Percentiles rank a stretch among this genome's conserved stretches.
These are phyloP conservation scores for Oasisia sp. DNA, from an alignment of 2,888 invertebrate species.

Conservation along the genomic window DNA sequence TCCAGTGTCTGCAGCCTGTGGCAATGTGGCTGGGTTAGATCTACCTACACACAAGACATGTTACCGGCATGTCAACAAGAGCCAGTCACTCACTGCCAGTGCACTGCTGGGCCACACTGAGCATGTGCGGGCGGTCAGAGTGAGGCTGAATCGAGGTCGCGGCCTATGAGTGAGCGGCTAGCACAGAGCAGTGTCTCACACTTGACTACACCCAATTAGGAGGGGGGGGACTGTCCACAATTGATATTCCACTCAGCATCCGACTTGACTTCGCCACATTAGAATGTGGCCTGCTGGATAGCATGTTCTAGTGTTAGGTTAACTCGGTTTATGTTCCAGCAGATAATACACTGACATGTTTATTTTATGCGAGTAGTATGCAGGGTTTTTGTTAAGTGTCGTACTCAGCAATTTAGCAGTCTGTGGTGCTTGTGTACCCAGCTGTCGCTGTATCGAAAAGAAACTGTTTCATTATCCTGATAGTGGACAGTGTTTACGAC, in stretches of 20 bases:
- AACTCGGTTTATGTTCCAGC: neutral
- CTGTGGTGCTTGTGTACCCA: too few species aligned
- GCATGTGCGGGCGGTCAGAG: neutral
- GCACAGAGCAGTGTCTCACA: too few species aligned
- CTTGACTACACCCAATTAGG: conserved; percentile 8
- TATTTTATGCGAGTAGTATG: neutral
- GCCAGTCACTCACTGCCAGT: neutral
- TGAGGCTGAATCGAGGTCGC: conserved; percentile 13
- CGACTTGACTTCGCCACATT: neutral
- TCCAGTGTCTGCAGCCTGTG: neutral
- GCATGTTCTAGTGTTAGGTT: neutral
- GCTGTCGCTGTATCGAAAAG: too few species aligned
- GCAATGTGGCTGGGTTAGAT: neutral
- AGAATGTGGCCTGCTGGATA: neutral
- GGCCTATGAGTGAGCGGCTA: neutral
- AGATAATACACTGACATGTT: neutral
- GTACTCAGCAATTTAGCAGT: too few species aligned
- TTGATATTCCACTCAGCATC: neutral
- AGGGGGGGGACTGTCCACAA: neutral
- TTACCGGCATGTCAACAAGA: conserved; percentile 4
- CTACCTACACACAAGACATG: neutral
- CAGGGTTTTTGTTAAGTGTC: neutral
- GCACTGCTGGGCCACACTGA: neutral
- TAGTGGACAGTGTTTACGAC: too few species aligned
- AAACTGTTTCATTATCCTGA: too few species aligned